A percentile compares a stretch with the other conserved stretches of the same genome.
Conservation (phyloP, 2,888 invertebrate species). For the Drymonia ruficornis region DNA sequence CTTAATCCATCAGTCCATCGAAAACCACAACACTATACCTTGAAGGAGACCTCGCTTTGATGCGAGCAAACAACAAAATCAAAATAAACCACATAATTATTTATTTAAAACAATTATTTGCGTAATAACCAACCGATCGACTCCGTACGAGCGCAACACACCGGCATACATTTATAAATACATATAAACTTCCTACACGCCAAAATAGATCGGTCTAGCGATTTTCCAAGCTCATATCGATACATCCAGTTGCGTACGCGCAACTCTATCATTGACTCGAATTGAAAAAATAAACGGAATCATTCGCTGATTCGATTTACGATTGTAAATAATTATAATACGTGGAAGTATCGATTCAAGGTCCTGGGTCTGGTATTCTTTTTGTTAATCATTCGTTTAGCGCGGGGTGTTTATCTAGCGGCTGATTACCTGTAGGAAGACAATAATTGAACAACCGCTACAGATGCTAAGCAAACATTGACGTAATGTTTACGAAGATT, state of each 20-base stretch:
- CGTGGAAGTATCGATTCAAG: slow-evolving; percentile 47
- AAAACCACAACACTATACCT: slow-evolving; percentile 10
- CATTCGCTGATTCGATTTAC: slow-evolving; percentile 66
- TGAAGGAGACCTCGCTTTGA: slow-evolving; percentile 23
- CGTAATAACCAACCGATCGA: slow-evolving; percentile 27
- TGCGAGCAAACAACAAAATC: slow-evolving; percentile 12
- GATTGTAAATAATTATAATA: slow-evolving; percentile 71
- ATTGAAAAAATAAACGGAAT: slow-evolving; percentile 67
- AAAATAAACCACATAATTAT: slow-evolving; percentile 23
- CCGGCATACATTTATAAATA: slow-evolving; percentile 49
- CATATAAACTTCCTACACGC: slow-evolving; percentile 51
- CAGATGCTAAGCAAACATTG: slow-evolving; percentile 26
- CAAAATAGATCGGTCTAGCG: slow-evolving; percentile 46
- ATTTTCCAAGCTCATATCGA: slow-evolving; percentile 39
- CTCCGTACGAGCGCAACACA: slow-evolving; percentile 16
- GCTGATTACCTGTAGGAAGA: slow-evolving; percentile 20
- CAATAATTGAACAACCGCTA: slow-evolving; percentile 34
- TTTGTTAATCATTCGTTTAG: slow-evolving; percentile 44
- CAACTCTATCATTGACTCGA: slow-evolving; percentile 57
- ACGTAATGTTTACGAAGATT: neutral
- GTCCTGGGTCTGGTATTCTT: slow-evolving; percentile 40
- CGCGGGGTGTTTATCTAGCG: slow-evolving; percentile 17
- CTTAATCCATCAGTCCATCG: neutral
- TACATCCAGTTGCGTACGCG: slow-evolving; percentile 43
- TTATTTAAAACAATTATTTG: slow-evolving; percentile 36